Evolutionary conservation across 2,888 invertebrate genomes (phyloP).

Genomic region (Linyphia triangularis): DNA sequence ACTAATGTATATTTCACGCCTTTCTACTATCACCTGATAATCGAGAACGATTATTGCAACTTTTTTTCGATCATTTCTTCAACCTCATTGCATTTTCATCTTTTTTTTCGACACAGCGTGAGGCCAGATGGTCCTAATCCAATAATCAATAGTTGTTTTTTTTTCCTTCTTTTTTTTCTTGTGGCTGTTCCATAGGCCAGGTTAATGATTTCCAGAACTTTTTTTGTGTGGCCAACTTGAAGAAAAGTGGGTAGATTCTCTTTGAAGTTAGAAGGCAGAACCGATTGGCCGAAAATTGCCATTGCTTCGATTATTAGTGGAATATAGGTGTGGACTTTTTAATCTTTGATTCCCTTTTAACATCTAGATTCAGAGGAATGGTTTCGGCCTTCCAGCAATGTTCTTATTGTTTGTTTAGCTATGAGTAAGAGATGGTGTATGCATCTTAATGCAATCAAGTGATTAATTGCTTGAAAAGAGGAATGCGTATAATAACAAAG

Average conservation of each 20-base stretch:
- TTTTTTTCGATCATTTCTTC: slow-evolving; percentile 7
- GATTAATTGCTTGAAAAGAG: neutral
- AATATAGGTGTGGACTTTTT: slow-evolving; percentile 55
- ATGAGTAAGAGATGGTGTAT: neutral
- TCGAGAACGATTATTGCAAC: slow-evolving; percentile 32
- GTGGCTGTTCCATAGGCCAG: slow-evolving; percentile 6
- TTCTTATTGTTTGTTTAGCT: neutral
- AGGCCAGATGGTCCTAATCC: slow-evolving; percentile 69
- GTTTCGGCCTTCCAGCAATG: slow-evolving; percentile 27
- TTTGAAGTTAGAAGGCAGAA: slow-evolving; percentile 30
- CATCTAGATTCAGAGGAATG: slow-evolving; percentile 30
- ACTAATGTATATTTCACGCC: slow-evolving; percentile 58
- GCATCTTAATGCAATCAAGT: neutral
- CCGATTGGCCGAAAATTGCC: slow-evolving; percentile 54
- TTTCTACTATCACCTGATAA: slow-evolving; percentile 24
- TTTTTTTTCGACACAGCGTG: slow-evolving; percentile 28
- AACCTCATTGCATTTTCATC: slow-evolving; percentile 50
- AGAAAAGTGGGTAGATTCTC: slow-evolving; percentile 30
- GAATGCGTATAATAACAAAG: neutral
- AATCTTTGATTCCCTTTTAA: slow-evolving; percentile 6
- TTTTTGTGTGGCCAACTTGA: slow-evolving; percentile 2
- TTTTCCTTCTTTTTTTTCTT: slow-evolving; percentile 10
- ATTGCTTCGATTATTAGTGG: slow-evolving; percentile 65
- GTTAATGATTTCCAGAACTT: slow-evolving; percentile 45
- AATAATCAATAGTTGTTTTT: slow-evolving; percentile 68